Conservation (phyloP, 2,797 vertebrate genomes). For the Manis crassicaudata region DNA sequence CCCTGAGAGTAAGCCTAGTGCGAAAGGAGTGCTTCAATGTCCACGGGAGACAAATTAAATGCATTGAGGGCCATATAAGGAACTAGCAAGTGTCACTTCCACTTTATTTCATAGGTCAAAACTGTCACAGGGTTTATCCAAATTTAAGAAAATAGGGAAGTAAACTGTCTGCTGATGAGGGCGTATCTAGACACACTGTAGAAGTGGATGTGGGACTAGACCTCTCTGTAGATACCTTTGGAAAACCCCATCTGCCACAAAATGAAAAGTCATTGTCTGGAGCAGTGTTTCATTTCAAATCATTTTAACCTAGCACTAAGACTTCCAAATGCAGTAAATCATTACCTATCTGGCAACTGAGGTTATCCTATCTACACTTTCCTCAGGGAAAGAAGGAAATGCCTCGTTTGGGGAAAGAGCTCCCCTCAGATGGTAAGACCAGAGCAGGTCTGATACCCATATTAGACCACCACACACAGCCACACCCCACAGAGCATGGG, state of each 20-base stretch:
- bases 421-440: background rate
- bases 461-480: background rate
- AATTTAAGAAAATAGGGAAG: background rate
- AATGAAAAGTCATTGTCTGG: conserved; percentile 20
- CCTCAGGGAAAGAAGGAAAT: background rate
- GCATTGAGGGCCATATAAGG: background rate
- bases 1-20: background rate
- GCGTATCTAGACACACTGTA: background rate
- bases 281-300: conserved; percentile 18
- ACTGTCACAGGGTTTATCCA: background rate
- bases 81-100: background rate
- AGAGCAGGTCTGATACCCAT: background rate
- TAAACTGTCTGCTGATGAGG: background rate
- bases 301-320: background rate
- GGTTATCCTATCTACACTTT: background rate
- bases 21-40: background rate
- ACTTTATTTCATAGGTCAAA: background rate
- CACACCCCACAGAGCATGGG: background rate
- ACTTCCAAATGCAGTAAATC: background rate
- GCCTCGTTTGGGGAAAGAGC: background rate
- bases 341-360: background rate
- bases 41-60: background rate
- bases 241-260: background rate
- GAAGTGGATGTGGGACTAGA: background rate
- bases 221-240: background rate